phyloP scores from a whole-genome alignment of 2,888 invertebrate genomes.

The Coelopa pilipes region DNA sequence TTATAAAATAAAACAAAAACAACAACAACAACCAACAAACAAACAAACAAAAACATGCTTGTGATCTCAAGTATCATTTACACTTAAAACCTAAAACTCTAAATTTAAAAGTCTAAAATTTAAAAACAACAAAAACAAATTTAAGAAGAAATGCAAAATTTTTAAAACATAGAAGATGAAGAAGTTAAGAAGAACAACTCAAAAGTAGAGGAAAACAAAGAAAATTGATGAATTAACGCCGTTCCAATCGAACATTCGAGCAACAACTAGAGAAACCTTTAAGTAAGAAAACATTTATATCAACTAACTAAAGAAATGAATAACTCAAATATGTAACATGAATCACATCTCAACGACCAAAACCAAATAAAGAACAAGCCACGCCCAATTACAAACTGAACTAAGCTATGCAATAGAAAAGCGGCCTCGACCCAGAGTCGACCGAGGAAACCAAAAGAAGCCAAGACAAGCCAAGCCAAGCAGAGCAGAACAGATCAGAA shows the following conservation, averaged over 20 bases:
- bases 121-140: slow-evolving; percentile 13
- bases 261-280: slow-evolving; percentile 19
- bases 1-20: slow-evolving; percentile 43
- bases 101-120: slow-evolving; percentile 21
- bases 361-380: background rate
- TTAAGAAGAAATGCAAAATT: slow-evolving; percentile 33
- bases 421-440: background rate
- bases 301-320: background rate
- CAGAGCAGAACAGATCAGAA: background rate
- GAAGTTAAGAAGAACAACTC: background rate
- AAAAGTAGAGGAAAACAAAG: background rate
- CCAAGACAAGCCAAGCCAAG: background rate
- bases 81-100: slow-evolving; percentile 22
- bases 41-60: slow-evolving; percentile 54
- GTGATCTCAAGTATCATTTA: slow-evolving; percentile 60
- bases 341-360: slow-evolving; percentile 18
- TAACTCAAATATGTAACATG: slow-evolving; percentile 2
- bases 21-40: slow-evolving; percentile 40
- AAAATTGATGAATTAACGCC: slow-evolving; percentile 4
- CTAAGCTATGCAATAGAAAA: background rate
- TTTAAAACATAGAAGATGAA: slow-evolving; percentile 15
- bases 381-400: background rate
- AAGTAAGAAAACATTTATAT: slow-evolving; percentile 2
- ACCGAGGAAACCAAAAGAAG: slow-evolving; percentile 3
- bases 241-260: slow-evolving; percentile 18